Evolutionary conservation across 2,888 invertebrate species (phyloP).

Genomic region (Tethea ocularis): DNA sequence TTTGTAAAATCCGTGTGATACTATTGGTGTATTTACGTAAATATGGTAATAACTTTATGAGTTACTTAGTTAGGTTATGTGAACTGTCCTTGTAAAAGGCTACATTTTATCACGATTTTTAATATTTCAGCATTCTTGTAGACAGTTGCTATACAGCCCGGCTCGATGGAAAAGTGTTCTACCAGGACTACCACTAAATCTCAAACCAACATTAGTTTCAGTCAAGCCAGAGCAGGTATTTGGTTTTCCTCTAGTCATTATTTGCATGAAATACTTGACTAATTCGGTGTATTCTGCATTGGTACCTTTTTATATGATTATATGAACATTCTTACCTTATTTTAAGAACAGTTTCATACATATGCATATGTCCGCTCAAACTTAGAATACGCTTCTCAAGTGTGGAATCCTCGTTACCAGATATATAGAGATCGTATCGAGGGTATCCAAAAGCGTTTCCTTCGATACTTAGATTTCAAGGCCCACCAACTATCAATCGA

Average conservation of each 20-base stretch:
- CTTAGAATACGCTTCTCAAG: too few species aligned
- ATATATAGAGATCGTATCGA: too few species aligned
- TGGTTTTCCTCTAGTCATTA: neutral
- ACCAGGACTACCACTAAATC: constrained; percentile 62
- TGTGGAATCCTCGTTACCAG: too few species aligned
- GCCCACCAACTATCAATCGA: too few species aligned
- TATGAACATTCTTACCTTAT: neutral
- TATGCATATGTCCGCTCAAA: too few species aligned
- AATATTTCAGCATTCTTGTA: constrained; percentile 72
- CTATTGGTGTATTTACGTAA: constrained; percentile 32
- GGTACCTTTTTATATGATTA: neutral
- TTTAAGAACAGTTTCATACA: neutral
- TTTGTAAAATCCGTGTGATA: constrained; percentile 29
- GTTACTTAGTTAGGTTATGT: constrained; percentile 60
- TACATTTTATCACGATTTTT: constrained; percentile 28
- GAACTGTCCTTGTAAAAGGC: constrained; percentile 44
- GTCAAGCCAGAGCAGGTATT: constrained; percentile 69
- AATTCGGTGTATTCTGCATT: neutral
- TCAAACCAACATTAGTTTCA: constrained; percentile 59
- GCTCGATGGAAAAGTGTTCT: constrained; percentile 75
- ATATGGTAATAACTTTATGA: constrained; percentile 50
- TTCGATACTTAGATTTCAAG: too few species aligned
- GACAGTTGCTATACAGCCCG: constrained; percentile 72
- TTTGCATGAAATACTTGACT: neutral
- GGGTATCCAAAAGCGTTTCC: too few species aligned